Percentiles rank a stretch among this genome's conserved stretches.
Evolutionary conservation across 2,113 vertebrate species (phyloP).

Genomic region (Chaetodon auriga): DNA sequence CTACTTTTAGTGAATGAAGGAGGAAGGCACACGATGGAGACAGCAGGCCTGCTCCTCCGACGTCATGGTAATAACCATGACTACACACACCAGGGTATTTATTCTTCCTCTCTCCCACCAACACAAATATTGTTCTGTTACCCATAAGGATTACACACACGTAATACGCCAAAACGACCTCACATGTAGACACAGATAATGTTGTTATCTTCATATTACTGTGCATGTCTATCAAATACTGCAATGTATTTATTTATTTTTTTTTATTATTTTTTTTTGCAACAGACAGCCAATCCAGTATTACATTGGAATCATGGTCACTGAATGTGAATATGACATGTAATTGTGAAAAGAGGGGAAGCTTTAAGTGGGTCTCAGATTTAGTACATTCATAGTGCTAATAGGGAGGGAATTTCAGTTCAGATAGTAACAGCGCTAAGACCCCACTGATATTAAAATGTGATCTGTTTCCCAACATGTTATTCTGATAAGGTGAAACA

Average conservation of each 20-base stretch:
- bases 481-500: no score
- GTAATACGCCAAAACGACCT: constrained; percentile 25
- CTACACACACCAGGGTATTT: constrained; percentile 81
- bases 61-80: constrained; percentile 84
- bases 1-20: constrained; percentile 84
- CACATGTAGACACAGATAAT: constrained; percentile 40
- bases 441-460: no score
- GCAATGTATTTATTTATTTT: no score
- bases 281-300: constrained; percentile 4
- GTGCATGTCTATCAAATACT: constrained; percentile 4
- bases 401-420: constrained; percentile 20
- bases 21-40: constrained; percentile 68
- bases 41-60: constrained; percentile 73
- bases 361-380: constrained; percentile 36
- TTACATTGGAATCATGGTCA: background rate
- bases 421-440: background rate
- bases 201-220: constrained; percentile 16
- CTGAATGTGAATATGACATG: constrained; percentile 22
- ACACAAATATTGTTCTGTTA: constrained; percentile 67
- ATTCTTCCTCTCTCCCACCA: constrained; percentile 66
- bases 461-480: no score
- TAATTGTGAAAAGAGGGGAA: constrained; percentile 45
- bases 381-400: constrained; percentile 23
- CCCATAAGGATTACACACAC: constrained; percentile 57
- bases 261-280: constrained; percentile 10